These are phyloP conservation scores for Tupaia chinensis DNA, from an alignment of 2,113 vertebrate species.

Conservation along the genomic window DNA sequence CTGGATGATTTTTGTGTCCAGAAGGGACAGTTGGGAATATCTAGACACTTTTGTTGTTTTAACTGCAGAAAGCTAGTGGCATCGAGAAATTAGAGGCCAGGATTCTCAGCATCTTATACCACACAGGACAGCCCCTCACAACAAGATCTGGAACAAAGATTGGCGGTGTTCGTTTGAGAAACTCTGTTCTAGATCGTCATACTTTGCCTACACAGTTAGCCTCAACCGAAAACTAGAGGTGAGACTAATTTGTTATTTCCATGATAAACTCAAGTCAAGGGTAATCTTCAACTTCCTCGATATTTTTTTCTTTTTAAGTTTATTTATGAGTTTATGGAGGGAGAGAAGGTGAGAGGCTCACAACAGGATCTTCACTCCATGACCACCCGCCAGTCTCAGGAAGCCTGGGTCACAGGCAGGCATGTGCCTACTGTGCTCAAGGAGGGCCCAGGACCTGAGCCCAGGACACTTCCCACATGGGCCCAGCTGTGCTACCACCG, in stretches of 20 bases:
- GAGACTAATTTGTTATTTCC: too few species aligned
- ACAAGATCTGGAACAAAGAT: background rate
- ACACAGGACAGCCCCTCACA: background rate
- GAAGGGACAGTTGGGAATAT: background rate
- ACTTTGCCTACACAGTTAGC: background rate
- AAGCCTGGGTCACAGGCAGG: too few species aligned
- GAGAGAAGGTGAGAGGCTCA: too few species aligned
- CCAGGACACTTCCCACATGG: too few species aligned
- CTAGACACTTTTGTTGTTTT: background rate
- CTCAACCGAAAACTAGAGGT: background rate
- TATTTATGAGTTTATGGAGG: too few species aligned
- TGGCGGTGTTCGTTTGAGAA: fast-evolving
- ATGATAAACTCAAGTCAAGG: fast-evolving
- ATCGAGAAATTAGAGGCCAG: background rate
- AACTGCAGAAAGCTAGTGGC: background rate
- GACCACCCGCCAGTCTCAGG: too few species aligned
- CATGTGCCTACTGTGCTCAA: too few species aligned
- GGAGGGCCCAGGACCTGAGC: too few species aligned
- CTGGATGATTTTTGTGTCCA: background rate
- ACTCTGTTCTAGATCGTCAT: background rate
- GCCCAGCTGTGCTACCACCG: too few species aligned
- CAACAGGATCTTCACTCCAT: too few species aligned
- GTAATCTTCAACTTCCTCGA: background rate
- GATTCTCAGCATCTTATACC: fast-evolving
- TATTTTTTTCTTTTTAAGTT: too few species aligned